Percentiles rank a stretch among this genome's conserved stretches.
These are phyloP conservation scores for Ceratosolen solmsi DNA, from an alignment of 1,140 invertebrate genomes.

Conservation along the genomic window DNA sequence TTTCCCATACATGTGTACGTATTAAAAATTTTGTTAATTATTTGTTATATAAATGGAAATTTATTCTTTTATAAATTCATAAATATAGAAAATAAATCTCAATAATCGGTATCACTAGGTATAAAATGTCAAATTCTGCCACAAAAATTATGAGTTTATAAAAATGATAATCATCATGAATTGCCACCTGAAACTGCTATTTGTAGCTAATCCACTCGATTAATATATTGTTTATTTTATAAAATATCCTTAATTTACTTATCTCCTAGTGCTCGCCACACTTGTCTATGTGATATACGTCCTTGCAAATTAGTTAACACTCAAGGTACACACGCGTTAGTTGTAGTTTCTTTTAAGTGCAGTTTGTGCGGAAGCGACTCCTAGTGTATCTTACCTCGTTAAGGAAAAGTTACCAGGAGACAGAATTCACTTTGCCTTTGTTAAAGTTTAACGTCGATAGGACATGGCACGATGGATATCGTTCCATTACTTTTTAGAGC, in stretches of 20 bases:
- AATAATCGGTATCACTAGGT: too few species aligned
- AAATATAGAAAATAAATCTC: too few species aligned
- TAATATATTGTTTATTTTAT: background rate
- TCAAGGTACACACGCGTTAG: conserved; percentile 27
- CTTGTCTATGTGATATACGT: conserved; percentile 61
- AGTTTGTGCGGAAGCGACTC: background rate
- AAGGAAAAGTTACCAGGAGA: conserved; percentile 20
- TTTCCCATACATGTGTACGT: too few species aligned
- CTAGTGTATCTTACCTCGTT: conserved; percentile 19
- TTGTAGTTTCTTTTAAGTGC: background rate
- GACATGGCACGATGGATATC: background rate
- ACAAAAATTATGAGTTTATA: too few species aligned
- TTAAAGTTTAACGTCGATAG: conserved; percentile 25
- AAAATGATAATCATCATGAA: too few species aligned
- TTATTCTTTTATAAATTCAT: too few species aligned
- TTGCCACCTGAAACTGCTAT: too few species aligned
- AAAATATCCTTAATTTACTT: background rate
- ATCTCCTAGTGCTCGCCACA: conserved; percentile 66
- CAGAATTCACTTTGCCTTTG: conserved; percentile 26
- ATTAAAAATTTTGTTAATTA: too few species aligned
- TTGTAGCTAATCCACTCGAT: too few species aligned
- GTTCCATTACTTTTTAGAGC: background rate
- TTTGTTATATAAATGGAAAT: too few species aligned
- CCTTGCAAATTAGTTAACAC: conserved; percentile 23
- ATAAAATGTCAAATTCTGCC: too few species aligned